These are phyloP conservation scores for Leptopilina drosophilae DNA, from an alignment of 2,888 invertebrate genomes.

Conservation along the genomic window DNA sequence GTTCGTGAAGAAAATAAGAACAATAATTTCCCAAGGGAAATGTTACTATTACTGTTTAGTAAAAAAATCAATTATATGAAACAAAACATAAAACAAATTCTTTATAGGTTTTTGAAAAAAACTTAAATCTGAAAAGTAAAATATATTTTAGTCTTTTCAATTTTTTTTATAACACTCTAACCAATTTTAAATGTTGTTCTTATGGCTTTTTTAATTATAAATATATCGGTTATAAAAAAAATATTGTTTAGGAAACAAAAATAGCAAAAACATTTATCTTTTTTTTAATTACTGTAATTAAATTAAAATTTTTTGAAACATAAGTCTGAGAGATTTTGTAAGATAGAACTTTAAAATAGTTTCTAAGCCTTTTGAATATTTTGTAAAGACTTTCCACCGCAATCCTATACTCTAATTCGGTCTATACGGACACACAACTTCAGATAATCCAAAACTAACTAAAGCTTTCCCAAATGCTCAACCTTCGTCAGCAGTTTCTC, in stretches of 20 bases:
- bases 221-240: too few relatives aligned
- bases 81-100: too few relatives aligned
- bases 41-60: too few relatives aligned
- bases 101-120: background rate
- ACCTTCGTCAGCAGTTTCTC: background rate
- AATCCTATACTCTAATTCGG: conserved; percentile 4
- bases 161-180: too few relatives aligned
- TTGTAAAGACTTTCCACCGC: background rate
- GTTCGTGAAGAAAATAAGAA: conserved; percentile 43
- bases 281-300: too few relatives aligned
- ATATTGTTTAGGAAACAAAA: background rate
- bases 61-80: conserved; percentile 16
- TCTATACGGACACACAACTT: background rate
- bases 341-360: background rate
- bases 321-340: too few relatives aligned
- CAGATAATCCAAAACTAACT: conserved; percentile 17
- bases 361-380: background rate
- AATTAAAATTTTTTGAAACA: too few relatives aligned
- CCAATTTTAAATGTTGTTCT: too few relatives aligned
- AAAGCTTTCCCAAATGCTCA: background rate
- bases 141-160: background rate
- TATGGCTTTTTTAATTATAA: too few relatives aligned
- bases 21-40: conserved; percentile 50
- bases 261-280: too few relatives aligned
- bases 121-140: background rate